phyloP scores from a whole-genome alignment of 2,113 vertebrate genomes.

The rat (Rattus norvegicus) region DNA sequence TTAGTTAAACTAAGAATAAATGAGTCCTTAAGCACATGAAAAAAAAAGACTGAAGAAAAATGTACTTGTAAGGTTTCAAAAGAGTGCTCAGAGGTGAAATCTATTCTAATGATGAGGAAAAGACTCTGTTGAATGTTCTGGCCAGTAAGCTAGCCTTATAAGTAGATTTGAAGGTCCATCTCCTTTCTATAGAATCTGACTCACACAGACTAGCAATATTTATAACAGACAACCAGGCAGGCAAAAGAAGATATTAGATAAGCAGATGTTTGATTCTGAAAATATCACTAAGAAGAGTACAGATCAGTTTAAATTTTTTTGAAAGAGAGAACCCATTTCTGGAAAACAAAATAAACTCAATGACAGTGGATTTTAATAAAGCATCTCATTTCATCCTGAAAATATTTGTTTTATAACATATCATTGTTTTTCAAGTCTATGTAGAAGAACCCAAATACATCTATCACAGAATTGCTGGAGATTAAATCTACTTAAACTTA shows the following conservation, averaged over 20 bases:
- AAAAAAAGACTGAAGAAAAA: neutral
- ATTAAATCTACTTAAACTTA: neutral
- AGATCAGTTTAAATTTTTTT: neutral
- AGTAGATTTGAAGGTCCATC: neutral
- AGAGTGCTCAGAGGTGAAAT: neutral
- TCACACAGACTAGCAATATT: neutral
- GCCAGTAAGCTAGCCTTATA: neutral
- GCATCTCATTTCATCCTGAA: neutral
- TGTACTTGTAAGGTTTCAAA: neutral
- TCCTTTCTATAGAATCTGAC: neutral
- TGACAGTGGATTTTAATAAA: neutral
- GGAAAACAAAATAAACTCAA: neutral
- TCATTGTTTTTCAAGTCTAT: neutral
- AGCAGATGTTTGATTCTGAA: neutral
- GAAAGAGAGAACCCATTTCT: neutral
- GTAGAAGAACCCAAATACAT: neutral
- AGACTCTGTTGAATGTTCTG: neutral
- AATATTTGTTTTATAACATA: constrained; percentile 9
- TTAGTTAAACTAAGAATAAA: constrained; percentile 36
- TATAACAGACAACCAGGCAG: neutral
- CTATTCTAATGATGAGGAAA: neutral
- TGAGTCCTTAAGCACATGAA: neutral
- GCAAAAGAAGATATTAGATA: neutral
- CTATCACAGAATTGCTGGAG: neutral
- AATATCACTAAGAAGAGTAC: neutral